Conservation (phyloP, 1,140 invertebrate species). For the Forficula auricularia region DNA sequence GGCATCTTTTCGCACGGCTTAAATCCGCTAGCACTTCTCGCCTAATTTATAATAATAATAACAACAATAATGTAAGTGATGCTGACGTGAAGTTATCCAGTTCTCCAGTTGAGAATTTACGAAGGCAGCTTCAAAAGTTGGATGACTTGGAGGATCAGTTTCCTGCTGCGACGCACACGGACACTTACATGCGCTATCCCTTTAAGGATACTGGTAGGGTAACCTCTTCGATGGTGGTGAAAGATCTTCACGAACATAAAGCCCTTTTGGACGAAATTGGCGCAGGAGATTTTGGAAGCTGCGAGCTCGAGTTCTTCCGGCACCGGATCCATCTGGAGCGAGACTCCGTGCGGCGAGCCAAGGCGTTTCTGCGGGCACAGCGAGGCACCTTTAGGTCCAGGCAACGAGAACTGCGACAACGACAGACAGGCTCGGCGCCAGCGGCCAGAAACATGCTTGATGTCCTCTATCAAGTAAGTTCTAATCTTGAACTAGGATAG, state of each 20-base stretch:
- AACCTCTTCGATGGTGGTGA: background rate
- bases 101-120: conserved; percentile 54
- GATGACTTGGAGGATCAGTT: conserved; percentile 65
- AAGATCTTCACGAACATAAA: too few species aligned
- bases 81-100: conserved; percentile 25
- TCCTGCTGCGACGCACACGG: conserved; percentile 40
- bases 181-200: conserved; percentile 52
- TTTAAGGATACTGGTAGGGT: conserved; percentile 45
- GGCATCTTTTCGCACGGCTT: conserved; percentile 40
- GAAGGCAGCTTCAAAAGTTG: conserved; percentile 55
- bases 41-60: conserved; percentile 25
- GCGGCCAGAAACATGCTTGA: conserved; percentile 35
- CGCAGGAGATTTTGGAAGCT: conserved; percentile 19
- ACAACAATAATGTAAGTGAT: conserved; percentile 16
- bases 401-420: conserved; percentile 39
- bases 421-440: conserved; percentile 24
- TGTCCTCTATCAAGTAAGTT: conserved; percentile 37
- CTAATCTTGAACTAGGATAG: too few species aligned
- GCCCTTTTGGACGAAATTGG: too few species aligned
- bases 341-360: conserved; percentile 53
- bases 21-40: conserved; percentile 43
- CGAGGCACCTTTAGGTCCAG: conserved; percentile 34
- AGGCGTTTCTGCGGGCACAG: conserved; percentile 44
- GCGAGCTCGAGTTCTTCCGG: conserved; percentile 60
- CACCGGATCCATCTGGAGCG: conserved; percentile 59